Evolutionary conservation across 1,140 invertebrate species (phyloP).

Genomic region (Proales similis): DNA sequence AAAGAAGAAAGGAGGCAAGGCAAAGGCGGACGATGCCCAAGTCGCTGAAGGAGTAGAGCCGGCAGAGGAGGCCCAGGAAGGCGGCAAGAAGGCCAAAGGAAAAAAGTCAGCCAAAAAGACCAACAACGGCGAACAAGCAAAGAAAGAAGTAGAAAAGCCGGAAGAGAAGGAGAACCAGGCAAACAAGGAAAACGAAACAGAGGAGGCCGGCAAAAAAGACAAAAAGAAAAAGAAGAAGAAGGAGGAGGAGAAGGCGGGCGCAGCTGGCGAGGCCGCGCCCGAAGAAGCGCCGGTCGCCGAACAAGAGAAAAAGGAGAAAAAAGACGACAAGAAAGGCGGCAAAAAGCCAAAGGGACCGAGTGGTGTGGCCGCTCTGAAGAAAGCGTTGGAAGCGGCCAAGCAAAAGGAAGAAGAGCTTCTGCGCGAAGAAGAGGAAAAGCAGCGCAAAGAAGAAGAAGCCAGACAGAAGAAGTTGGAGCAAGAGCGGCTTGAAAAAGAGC

Average conservation of each 20-base stretch:
- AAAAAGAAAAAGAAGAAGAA: conserved; percentile 14
- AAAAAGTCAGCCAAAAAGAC: too few relatives aligned
- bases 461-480: conserved; percentile 41
- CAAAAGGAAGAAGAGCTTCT: conserved; percentile 19
- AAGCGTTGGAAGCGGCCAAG: conserved; percentile 27
- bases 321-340: conserved; percentile 4
- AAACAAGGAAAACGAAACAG: background rate
- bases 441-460: conserved; percentile 62
- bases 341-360: conserved; percentile 30
- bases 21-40: too few relatives aligned
- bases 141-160: background rate
- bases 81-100: too few relatives aligned
- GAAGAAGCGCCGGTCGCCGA: conserved; percentile 18
- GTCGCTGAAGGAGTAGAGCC: too few relatives aligned
- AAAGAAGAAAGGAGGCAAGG: conserved; percentile 21
- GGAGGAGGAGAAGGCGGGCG: background rate
- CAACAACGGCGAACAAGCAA: too few relatives aligned
- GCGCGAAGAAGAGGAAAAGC: conserved; percentile 72
- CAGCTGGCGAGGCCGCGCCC: background rate
- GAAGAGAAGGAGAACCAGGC: background rate
- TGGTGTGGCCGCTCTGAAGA: conserved; percentile 31
- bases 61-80: too few relatives aligned
- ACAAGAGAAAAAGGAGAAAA: background rate
- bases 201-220: conserved; percentile 1
- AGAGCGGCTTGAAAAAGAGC: conserved; percentile 58